Conservation (phyloP, 1,140 invertebrate species). For the Drosophila yakuba region DNA sequence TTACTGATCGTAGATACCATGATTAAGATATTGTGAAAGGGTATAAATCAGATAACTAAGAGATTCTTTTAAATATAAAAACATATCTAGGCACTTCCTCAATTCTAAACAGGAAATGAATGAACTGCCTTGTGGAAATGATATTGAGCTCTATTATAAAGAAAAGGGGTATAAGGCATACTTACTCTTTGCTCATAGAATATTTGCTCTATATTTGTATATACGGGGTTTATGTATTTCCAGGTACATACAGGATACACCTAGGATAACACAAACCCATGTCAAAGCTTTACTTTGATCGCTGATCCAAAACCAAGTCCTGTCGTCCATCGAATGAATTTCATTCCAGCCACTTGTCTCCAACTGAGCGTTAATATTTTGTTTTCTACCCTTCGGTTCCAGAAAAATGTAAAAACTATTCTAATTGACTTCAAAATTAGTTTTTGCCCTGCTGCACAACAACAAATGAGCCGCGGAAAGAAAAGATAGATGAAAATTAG, state of each 20-base stretch:
- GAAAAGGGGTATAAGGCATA: no score
- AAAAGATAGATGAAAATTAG: conserved; percentile 29
- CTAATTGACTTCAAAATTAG: conserved; percentile 79
- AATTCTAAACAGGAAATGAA: no score
- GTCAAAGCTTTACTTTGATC: conserved; percentile 9
- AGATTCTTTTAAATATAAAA: background rate
- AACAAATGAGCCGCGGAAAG: conserved; percentile 29
- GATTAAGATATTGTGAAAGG: background rate
- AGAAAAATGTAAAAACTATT: conserved; percentile 39
- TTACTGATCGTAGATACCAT: conserved; percentile 17
- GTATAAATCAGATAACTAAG: background rate
- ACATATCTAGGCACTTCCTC: background rate
- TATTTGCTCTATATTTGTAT: no score
- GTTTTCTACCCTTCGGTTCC: background rate
- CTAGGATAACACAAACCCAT: no score
- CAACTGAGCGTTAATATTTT: background rate
- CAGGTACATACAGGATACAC: no score
- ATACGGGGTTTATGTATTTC: no score
- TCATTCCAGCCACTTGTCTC: conserved; percentile 13
- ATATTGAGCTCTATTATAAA: no score
- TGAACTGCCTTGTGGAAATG: no score
- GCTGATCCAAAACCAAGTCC: background rate
- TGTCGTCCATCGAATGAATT: background rate
- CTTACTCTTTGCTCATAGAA: no score
- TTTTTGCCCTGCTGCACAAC: conserved; percentile 53